Evolutionary conservation across 2,797 vertebrate species (phyloP), one percentile per base, ranked within the genome.

Genomic region (Falco berigora): DNA sequence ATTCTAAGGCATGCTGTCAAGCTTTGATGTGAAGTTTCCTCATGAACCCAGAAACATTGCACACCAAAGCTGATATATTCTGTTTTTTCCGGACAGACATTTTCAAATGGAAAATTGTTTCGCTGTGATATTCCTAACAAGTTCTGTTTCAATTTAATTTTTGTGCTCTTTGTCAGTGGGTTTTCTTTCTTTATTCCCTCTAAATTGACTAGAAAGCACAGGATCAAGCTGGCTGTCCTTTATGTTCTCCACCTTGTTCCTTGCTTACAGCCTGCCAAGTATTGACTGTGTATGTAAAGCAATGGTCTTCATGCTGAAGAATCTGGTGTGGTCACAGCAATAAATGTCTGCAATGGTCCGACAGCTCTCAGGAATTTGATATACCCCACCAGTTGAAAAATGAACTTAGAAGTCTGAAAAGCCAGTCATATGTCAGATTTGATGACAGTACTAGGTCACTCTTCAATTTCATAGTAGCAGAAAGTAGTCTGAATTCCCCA

Each of bases 391-490:
- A 78, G 68, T 1, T 83, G 77, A 94, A 94, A 97, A 94, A 78
- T 84, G n/a, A 93, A 95, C 53, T 58, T 59, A 58, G 8, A 87
- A 72, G 75, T 93, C 87, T 73, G 78, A 83, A 94, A 94, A 96
- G 78, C 42, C 47, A 86, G 50, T 82, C 69, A 24, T 58, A n/a
- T 66, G 69, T 92, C 88, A 92, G 64, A 71, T 81, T 63, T 91
- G 64, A 89, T 96, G 94, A 72, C 86, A 93, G 81, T 59, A 96
- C 38, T 72, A 78, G 88, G 93, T 91, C 73, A 93, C 50, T 77
- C 63, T 93, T 88, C 89, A 92, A 59, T 76, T 95, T 79, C 53
- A 47, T 9, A 59, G 52, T 61, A 91, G 38, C 56, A 92, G 53
- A 84, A 92, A 72, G 49, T 38, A 88, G 66, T 24, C 38, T 92